These are phyloP conservation scores for Tenthredo mesomela DNA, from an alignment of 2,888 invertebrate genomes.

Conservation along the genomic window DNA sequence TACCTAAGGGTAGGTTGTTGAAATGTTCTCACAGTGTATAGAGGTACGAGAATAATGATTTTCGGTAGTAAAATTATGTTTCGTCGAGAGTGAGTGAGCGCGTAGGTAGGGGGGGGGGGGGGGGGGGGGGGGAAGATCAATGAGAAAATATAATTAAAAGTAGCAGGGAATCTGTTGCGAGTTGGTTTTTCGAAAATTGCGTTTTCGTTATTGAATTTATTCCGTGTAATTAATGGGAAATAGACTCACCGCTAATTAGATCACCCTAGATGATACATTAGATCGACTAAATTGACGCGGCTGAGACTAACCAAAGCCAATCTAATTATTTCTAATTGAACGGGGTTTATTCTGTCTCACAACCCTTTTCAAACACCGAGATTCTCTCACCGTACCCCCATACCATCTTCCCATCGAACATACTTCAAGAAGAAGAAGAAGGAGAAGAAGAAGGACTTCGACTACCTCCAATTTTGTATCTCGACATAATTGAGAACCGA, in stretches of 20 bases:
- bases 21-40: not conserved
- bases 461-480: not conserved
- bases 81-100: not conserved
- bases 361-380: not conserved
- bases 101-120: not conserved
- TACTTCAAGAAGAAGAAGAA: not conserved
- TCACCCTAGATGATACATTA: slow-evolving; percentile 36
- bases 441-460: not conserved
- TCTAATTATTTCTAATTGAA: slow-evolving; percentile 46
- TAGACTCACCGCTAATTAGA: slow-evolving; percentile 29
- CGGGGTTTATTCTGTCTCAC: slow-evolving; percentile 14
- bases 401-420: not conserved
- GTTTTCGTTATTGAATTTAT: slow-evolving; percentile 47
- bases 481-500: not conserved
- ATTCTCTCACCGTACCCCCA: slow-evolving; percentile 14
- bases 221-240: slow-evolving; percentile 41
- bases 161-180: slow-evolving; percentile 38
- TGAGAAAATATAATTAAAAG: slow-evolving; percentile 47
- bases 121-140: slow-evolving; percentile 8
- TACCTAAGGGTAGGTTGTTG: not conserved
- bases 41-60: slow-evolving; percentile 2
- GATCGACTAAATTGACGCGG: slow-evolving; percentile 39
- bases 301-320: not conserved
- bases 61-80: slow-evolving; percentile 39
- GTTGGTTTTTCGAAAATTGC: slow-evolving; percentile 45